Conservation (phyloP, 2,888 invertebrate species). For the Troides aeacus region DNA sequence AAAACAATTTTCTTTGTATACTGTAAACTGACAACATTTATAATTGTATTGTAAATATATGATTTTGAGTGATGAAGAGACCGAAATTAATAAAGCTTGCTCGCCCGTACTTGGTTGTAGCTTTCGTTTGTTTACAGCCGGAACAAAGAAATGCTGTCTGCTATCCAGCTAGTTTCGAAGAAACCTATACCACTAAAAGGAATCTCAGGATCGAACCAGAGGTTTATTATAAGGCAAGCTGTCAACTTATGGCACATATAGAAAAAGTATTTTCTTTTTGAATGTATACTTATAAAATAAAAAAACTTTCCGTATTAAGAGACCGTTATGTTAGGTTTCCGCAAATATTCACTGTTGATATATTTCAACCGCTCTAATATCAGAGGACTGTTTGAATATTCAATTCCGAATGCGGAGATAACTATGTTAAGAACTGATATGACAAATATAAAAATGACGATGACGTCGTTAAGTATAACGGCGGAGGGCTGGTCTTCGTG, state of each 20-base stretch:
- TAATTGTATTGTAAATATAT: not conserved
- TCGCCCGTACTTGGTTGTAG: not conserved
- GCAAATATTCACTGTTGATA: constrained; percentile 66
- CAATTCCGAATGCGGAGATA: constrained; percentile 91
- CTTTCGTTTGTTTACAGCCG: not conserved
- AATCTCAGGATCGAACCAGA: too few relatives aligned
- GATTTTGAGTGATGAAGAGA: not conserved
- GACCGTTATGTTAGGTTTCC: constrained; percentile 50
- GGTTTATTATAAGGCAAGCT: too few relatives aligned
- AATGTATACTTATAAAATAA: not conserved
- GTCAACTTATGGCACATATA: too few relatives aligned
- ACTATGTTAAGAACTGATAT: constrained; percentile 90
- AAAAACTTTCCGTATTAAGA: constrained; percentile 23
- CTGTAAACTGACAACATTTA: not conserved
- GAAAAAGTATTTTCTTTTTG: too few relatives aligned
- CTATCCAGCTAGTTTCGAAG: not conserved
- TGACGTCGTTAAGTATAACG: constrained; percentile 88
- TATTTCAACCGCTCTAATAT: constrained; percentile 69
- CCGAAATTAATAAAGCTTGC: not conserved
- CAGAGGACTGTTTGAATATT: constrained; percentile 85
- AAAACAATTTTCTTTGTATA: not conserved
- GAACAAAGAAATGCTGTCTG: not conserved
- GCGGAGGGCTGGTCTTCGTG: constrained; percentile 86
- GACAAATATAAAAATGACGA: constrained; percentile 88
- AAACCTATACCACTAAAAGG: too few relatives aligned